Evolutionary conservation across 2,888 invertebrate species (phyloP).

Genomic region (Rhagophthalmus giganteus): DNA sequence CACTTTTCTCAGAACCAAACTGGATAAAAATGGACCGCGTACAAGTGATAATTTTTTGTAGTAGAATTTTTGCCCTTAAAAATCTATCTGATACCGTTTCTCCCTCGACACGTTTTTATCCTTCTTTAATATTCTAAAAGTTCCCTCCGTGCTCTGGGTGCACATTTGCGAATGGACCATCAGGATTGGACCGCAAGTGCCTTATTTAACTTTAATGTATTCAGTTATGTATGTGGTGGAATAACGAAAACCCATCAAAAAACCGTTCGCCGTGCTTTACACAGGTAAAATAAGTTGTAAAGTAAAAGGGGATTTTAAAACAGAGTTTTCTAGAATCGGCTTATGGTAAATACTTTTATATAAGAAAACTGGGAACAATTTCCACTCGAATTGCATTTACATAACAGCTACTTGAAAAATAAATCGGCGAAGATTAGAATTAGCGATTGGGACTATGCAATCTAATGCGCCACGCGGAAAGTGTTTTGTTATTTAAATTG

Average conservation of each 20-base stretch:
- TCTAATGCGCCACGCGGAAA: too few relatives aligned
- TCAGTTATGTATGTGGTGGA: constrained; percentile 37
- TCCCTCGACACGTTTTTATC: constrained; percentile 38
- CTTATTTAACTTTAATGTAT: constrained; percentile 39
- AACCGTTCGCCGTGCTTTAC: constrained; percentile 28
- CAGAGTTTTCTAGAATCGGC: constrained; percentile 5
- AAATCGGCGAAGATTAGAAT: too few relatives aligned
- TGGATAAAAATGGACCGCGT: constrained; percentile 25
- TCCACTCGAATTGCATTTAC: too few relatives aligned
- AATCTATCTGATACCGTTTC: constrained; percentile 41
- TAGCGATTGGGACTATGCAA: too few relatives aligned
- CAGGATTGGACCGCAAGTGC: constrained; percentile 36
- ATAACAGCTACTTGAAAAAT: too few relatives aligned
- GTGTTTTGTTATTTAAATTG: too few relatives aligned
- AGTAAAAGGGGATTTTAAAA: constrained; percentile 31
- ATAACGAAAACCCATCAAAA: constrained; percentile 32
- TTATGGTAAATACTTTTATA: not conserved
- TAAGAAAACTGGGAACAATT: too few relatives aligned
- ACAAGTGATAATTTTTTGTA: constrained; percentile 25
- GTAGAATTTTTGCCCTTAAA: constrained; percentile 24
- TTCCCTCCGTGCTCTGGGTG: constrained; percentile 29
- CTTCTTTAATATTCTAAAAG: constrained; percentile 38
- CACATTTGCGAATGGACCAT: constrained; percentile 36
- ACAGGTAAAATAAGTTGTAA: constrained; percentile 35
- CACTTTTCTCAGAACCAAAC: constrained; percentile 6